These are phyloP conservation scores for Discoglossus pictus DNA, from an alignment of 2,797 vertebrate species.

Conservation along the genomic window DNA sequence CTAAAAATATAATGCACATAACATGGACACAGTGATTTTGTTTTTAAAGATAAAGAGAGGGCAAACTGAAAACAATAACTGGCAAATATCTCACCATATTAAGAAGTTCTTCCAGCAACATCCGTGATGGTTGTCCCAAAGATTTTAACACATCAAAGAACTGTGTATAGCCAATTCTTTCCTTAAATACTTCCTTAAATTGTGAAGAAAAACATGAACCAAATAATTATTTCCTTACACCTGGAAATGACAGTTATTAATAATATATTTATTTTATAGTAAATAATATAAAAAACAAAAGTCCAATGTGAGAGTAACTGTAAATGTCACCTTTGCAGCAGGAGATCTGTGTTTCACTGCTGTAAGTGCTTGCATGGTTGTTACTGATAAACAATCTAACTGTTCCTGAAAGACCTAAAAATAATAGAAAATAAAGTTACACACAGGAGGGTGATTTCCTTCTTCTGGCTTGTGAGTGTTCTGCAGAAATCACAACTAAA, in stretches of 20 bases:
- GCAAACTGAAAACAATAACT: too few species aligned
- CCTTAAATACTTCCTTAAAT: constrained; percentile 93
- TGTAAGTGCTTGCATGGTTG: constrained; percentile 92
- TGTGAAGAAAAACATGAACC: constrained; percentile 47
- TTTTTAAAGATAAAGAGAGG: too few species aligned
- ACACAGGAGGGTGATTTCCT: not conserved
- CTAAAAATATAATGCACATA: too few species aligned
- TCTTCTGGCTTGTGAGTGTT: not conserved
- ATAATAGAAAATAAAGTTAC: not conserved
- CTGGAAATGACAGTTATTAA: not conserved
- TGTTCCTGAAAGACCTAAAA: constrained; percentile 89
- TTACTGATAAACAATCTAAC: constrained; percentile 86
- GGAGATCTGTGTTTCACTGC: constrained; percentile 97
- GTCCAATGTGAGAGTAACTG: not conserved
- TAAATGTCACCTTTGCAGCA: constrained; percentile 92
- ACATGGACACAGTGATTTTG: too few species aligned
- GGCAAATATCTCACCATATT: constrained; percentile 96
- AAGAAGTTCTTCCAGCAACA: constrained; percentile 94
- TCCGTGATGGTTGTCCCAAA: constrained; percentile 86
- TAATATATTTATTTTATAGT: not conserved
- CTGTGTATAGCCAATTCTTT: constrained; percentile 94
- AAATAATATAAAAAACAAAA: not conserved
- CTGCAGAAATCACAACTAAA: constrained; percentile 4
- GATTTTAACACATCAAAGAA: constrained; percentile 91
- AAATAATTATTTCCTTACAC: too few species aligned